Conservation (phyloP, 2,797 vertebrate species). For the Novumbra hubbsi region DNA sequence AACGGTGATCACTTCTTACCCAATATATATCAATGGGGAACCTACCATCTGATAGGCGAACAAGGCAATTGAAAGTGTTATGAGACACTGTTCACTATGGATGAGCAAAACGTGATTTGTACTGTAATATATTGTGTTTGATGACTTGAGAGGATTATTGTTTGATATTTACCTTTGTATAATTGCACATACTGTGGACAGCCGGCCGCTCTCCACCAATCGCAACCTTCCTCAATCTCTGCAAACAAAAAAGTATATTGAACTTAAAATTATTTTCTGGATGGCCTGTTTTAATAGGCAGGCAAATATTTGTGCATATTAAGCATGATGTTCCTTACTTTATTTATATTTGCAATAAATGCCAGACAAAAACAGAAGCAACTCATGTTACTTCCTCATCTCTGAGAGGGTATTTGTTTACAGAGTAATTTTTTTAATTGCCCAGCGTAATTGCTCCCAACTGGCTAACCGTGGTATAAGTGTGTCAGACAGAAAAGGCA, state of each 20-base stretch:
- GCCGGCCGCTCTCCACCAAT: conserved; percentile 86
- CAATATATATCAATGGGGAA: conserved; percentile 81
- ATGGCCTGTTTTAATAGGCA: conserved; percentile 43
- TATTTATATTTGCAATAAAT: conserved; percentile 52
- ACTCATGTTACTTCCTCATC: background rate
- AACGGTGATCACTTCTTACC: conserved; percentile 81
- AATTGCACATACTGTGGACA: conserved; percentile 88
- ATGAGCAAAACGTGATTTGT: conserved; percentile 7
- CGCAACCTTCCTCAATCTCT: conserved; percentile 88
- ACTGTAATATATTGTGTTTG: background rate
- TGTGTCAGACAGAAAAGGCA: conserved; percentile 18
- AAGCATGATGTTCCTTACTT: conserved; percentile 51
- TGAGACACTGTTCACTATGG: conserved; percentile 20
- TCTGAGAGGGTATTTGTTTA: conserved; percentile 45
- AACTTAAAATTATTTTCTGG: conserved; percentile 47
- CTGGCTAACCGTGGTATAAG: conserved; percentile 41
- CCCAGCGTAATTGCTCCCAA: conserved; percentile 38
- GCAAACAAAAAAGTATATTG: conserved; percentile 58
- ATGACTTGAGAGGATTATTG: background rate
- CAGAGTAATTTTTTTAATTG: conserved; percentile 18
- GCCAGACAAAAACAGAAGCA: conserved; percentile 25
- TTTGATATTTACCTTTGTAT: conserved; percentile 78
- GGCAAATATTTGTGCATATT: conserved; percentile 62
- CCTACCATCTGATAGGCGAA: conserved; percentile 73
- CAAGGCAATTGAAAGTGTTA: conserved; percentile 7